Evolutionary conservation across 2,888 invertebrate species (phyloP), one percentile per base, ranked within the genome.

Genomic region (Pandemis corylana): DNA sequence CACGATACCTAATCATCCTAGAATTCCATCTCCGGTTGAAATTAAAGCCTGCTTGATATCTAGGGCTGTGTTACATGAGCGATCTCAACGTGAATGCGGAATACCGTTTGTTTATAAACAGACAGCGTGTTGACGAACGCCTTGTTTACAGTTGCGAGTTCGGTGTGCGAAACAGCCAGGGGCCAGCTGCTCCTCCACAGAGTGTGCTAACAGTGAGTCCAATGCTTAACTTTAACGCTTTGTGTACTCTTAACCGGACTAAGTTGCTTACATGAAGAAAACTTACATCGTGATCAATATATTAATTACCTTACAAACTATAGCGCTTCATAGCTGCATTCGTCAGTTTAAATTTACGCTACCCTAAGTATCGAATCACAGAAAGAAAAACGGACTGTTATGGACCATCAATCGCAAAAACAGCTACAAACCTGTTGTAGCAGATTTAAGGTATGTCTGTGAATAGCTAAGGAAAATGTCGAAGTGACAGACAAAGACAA

Each of bases 101-200:
- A 79, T 77, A 68, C 41, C 65, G 36, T 59, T 74, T 81, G 78
- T 85, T 84, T 83, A 80, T 79, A 83, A 85, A 85, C 77, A 79
- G 28, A 36, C 61, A 56, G 56, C 53, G 68, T 68, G 62, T 36
- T 73, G 66, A 71, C 71, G 51, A n/a, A 68, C 44, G 53, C 13
- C 67, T 73, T 83, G 80, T 83, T 83, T 82, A 82, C 79, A 84
- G 84, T 78, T 84, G 84, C 74, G 76, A 66, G 61, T 66, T 69
- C 53, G 65, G 62, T 6, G 49, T 36, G 46, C 71, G 49, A 36
- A 63, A 20, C 51, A 70, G 49, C 62, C 72, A 13, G 59, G 59
- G 10, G 69, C 59, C 69, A 51, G 12, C 69, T 66, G 74, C 42
- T 15, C 42, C 41, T n/a, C 67, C 28, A 15, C 41, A 42, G 69